phyloP scores from a whole-genome alignment of 64 coral and sea anemone species.

The Actinia equina region DNA sequence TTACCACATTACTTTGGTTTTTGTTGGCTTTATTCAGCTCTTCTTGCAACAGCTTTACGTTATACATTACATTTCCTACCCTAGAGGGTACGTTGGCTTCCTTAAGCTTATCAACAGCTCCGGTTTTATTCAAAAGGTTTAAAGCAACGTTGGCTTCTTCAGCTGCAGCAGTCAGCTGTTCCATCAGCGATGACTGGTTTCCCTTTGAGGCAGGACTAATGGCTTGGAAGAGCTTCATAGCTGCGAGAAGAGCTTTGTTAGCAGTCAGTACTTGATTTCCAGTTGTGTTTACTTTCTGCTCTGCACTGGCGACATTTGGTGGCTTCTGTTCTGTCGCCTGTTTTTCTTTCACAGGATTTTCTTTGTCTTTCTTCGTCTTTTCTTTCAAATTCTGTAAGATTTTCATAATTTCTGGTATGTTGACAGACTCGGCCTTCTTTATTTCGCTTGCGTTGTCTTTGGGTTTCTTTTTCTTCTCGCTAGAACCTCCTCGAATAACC shows the following conservation, averaged over 20 bases:
- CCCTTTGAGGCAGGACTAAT: background rate
- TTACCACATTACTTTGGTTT: background rate
- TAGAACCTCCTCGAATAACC: background rate
- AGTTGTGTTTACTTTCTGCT: background rate
- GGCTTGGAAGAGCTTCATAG: background rate
- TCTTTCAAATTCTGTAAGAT: slow-evolving; percentile 10
- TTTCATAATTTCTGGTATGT: background rate
- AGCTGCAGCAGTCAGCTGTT: background rate
- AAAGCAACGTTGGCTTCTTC: slow-evolving; percentile 18
- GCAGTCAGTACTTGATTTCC: background rate
- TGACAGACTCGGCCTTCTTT: background rate
- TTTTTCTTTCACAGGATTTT: background rate
- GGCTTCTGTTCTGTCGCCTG: background rate
- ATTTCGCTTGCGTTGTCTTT: background rate
- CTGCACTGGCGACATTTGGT: background rate
- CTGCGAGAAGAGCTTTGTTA: background rate
- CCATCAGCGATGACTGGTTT: background rate
- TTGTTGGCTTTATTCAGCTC: background rate
- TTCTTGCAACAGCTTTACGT: background rate
- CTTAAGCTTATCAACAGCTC: background rate
- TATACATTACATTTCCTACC: background rate
- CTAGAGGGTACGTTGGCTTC: background rate
- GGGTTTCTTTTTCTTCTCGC: background rate
- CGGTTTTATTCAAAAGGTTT: slow-evolving; percentile 15
- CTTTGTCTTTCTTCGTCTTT: background rate